A percentile compares a stretch with the other conserved stretches of the same genome.
Evolutionary conservation across 1,140 invertebrate genomes (phyloP).

Genomic region (Saccostrea echinata): DNA sequence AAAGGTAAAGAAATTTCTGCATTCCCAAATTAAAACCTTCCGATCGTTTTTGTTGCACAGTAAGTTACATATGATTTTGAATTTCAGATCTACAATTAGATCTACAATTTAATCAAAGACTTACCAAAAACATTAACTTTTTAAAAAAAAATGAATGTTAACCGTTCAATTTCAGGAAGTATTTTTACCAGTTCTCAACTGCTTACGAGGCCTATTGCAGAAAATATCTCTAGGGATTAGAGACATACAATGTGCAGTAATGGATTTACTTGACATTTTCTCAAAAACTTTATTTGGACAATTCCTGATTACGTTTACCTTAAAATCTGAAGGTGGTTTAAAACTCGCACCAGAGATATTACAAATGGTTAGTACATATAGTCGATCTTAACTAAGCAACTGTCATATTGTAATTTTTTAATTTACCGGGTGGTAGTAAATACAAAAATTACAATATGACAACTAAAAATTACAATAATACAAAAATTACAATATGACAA

Average conservation of each 20-base stretch:
- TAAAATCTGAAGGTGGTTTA: not conserved
- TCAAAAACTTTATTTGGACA: not conserved
- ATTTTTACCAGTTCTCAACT: not conserved
- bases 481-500: no score
- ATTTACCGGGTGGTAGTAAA: no score
- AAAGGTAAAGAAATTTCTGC: not conserved
- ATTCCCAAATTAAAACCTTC: no score
- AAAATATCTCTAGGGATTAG: not conserved
- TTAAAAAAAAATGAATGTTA: no score
- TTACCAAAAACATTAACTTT: no score
- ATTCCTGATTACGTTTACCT: not conserved
- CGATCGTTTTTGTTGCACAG: not conserved
- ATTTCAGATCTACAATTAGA: no score
- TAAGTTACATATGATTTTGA: no score
- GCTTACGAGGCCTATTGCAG: not conserved
- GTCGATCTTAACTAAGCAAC: no score
- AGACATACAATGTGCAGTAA: not conserved
- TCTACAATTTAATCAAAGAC: no score
- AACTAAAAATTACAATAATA: no score
- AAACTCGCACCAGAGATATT: not conserved
- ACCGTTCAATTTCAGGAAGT: not conserved
- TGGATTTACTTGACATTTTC: not conserved
- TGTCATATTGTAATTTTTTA: no score
- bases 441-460: no score
- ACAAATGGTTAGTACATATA: not conserved